Percentiles rank a stretch among this genome's conserved stretches.
phyloP scores from a whole-genome alignment of 2,888 invertebrate species.

The Ophioninae sp. region DNA sequence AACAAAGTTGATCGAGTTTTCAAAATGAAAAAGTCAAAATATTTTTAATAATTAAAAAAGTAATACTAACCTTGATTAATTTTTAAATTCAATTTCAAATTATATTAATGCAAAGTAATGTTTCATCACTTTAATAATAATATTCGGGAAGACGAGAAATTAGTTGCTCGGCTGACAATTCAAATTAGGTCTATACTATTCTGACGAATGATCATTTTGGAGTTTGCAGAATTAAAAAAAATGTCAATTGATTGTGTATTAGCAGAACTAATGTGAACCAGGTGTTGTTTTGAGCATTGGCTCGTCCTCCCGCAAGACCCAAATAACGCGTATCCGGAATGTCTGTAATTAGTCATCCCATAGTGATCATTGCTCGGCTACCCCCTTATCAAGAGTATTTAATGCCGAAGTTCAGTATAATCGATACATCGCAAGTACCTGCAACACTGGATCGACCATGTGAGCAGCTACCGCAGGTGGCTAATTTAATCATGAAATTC shows the following conservation, averaged over 20 bases:
- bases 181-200: too few species aligned
- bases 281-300: neutral
- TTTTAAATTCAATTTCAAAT: too few species aligned
- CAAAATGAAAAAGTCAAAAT: too few species aligned
- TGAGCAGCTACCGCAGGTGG: constrained; percentile 15
- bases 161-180: too few species aligned
- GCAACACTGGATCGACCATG: neutral
- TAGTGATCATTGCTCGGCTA: constrained; percentile 7
- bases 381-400: constrained; percentile 16
- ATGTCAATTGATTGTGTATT: neutral
- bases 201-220: too few species aligned
- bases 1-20: too few species aligned
- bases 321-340: neutral
- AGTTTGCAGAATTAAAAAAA: too few species aligned
- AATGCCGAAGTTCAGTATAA: constrained; percentile 23
- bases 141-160: too few species aligned
- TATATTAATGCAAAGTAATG: too few species aligned
- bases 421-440: constrained; percentile 18
- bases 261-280: neutral
- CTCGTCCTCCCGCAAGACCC: neutral
- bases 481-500: constrained; percentile 24
- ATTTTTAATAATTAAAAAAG: too few species aligned
- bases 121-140: too few species aligned
- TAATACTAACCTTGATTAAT: too few species aligned
- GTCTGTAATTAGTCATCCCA: constrained; percentile 15